A percentile compares a stretch with the other conserved stretches of the same genome.
Conservation (phyloP, 2,888 invertebrate species). For the Seira sanloemensis region DNA sequence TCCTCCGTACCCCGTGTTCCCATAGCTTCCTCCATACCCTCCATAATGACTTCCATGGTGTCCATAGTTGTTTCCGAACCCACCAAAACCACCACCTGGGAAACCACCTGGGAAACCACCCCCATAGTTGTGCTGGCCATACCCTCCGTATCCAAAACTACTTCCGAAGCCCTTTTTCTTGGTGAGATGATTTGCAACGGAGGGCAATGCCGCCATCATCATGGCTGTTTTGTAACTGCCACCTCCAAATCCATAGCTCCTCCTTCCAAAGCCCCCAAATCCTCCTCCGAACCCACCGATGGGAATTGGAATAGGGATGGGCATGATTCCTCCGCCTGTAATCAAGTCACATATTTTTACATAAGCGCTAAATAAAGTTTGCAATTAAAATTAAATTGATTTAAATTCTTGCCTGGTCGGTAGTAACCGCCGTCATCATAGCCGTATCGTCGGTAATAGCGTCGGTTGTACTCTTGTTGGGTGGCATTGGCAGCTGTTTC, state of each 20-base stretch:
- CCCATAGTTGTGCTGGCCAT: constrained; percentile 22
- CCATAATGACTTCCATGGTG: neutral
- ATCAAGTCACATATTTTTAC: constrained; percentile 19
- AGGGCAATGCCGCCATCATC: constrained; percentile 70
- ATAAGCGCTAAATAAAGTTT: constrained; percentile 35
- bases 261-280: constrained; percentile 32
- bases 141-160: constrained; percentile 35
- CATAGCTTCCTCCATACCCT: constrained; percentile 34
- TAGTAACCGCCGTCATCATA: constrained; percentile 46
- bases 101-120: neutral
- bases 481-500: constrained; percentile 57
- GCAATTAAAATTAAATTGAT: constrained; percentile 28
- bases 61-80: neutral
- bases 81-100: neutral
- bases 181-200: constrained; percentile 58
- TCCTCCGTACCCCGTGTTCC: constrained; percentile 10
- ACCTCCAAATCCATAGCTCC: constrained; percentile 42
- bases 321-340: constrained; percentile 35
- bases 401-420: constrained; percentile 35
- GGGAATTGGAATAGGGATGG: constrained; percentile 41
- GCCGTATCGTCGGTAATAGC: constrained; percentile 61
- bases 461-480: constrained; percentile 44
- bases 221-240: constrained; percentile 69
- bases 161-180: constrained; percentile 53
- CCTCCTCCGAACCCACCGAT: constrained; percentile 22